Conservation (phyloP, 1,140 invertebrate species). For the Eciton burchellii region DNA sequence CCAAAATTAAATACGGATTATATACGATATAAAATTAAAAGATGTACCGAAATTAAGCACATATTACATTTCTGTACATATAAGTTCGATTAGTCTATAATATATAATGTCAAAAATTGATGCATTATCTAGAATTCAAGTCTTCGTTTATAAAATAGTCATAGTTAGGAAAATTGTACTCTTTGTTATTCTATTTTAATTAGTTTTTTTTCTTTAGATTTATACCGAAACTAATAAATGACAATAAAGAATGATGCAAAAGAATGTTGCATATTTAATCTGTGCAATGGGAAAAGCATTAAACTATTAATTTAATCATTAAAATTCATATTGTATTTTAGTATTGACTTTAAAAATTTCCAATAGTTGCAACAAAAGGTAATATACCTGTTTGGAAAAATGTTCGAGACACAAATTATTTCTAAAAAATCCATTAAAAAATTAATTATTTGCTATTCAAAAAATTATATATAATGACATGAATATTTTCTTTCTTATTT, state of each 20-base stretch:
- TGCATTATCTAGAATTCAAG: conserved; percentile 17
- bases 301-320: conserved; percentile 22
- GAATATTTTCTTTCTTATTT: conserved; percentile 1
- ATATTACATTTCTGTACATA: conserved; percentile 36
- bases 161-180: conserved; percentile 46
- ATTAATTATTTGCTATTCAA: background rate
- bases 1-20: conserved; percentile 28
- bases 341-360: background rate
- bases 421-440: conserved; percentile 2
- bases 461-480: background rate
- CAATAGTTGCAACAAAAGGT: background rate
- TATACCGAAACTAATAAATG: background rate
- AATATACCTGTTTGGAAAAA: background rate
- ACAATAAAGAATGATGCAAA: conserved; percentile 1
- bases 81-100: conserved; percentile 16
- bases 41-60: conserved; percentile 36
- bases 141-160: conserved; percentile 44
- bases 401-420: conserved; percentile 2
- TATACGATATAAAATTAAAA: conserved; percentile 3
- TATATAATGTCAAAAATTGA: background rate
- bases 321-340: conserved; percentile 3
- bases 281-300: conserved; percentile 1
- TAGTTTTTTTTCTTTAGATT: background rate
- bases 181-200: background rate
- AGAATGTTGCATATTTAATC: background rate